phyloP scores from a whole-genome alignment of 2,113 vertebrate genomes.

The Ranitomeya variabilis region DNA sequence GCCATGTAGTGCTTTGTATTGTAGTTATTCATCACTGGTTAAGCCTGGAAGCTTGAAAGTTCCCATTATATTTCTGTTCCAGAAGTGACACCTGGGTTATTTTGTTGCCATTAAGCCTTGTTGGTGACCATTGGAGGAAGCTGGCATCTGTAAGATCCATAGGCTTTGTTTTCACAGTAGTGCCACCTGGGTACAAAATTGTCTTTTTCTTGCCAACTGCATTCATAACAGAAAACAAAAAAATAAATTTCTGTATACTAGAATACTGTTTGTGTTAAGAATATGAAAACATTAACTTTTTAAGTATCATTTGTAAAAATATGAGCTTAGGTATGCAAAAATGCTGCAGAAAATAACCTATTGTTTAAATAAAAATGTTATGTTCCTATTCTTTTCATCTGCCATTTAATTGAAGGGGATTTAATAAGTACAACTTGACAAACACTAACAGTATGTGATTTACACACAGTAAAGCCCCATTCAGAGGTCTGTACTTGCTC shows the following conservation, averaged over 20 bases:
- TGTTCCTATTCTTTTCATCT: not conserved
- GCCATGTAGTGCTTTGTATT: not conserved
- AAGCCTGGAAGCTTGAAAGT: slow-evolving; percentile 36
- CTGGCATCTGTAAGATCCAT: slow-evolving; percentile 49
- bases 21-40: not conserved
- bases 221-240: not conserved
- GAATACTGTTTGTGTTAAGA: not conserved
- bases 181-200: slow-evolving; percentile 52
- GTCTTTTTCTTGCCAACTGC: slow-evolving; percentile 50
- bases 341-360: not conserved
- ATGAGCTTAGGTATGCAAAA: not conserved
- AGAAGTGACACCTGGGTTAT: slow-evolving; percentile 59
- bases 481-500: no score
- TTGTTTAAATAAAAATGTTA: not conserved
- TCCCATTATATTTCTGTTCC: slow-evolving; percentile 59
- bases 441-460: no score
- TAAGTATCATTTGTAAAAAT: not conserved
- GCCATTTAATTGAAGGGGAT: no score
- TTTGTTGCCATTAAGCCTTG: not conserved
- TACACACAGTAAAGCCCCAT: no score
- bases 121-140: not conserved
- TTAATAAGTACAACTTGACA: no score
- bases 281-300: not conserved
- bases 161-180: slow-evolving; percentile 54
- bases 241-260: slow-evolving; percentile 18